Conservation (phyloP, 2,888 invertebrate species). For the Drosophila atripex region DNA sequence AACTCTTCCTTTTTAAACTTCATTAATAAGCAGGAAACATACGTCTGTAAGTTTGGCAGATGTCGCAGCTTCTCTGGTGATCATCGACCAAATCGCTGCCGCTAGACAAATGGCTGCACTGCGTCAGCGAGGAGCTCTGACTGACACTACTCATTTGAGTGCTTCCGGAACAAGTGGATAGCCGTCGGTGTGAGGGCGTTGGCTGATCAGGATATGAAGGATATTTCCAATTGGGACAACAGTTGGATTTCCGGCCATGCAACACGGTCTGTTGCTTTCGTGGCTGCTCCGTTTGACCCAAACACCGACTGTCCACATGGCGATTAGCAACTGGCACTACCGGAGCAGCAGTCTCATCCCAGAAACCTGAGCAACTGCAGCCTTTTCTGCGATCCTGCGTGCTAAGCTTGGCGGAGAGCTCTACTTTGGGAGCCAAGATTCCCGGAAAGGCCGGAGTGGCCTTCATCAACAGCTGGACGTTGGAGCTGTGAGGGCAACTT, state of each 20-base stretch:
- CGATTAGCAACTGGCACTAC: constrained; percentile 23
- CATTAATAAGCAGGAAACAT: constrained; percentile 53
- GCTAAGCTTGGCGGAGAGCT: constrained; percentile 72
- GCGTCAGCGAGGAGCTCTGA: constrained; percentile 50
- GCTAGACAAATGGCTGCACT: constrained; percentile 42
- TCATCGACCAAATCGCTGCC: constrained; percentile 43
- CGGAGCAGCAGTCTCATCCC: not conserved
- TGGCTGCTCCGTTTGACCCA: constrained; percentile 45
- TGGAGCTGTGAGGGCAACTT: constrained; percentile 76
- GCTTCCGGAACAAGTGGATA: constrained; percentile 71
- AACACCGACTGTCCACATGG: constrained; percentile 38
- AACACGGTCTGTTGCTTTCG: constrained; percentile 80
- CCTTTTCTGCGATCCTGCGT: constrained; percentile 53
- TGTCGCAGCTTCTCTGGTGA: constrained; percentile 71
- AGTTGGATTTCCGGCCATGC: constrained; percentile 65
- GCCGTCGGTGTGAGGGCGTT: constrained; percentile 45
- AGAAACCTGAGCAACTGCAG: constrained; percentile 23
- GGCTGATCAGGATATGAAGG: constrained; percentile 7
- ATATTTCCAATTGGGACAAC: constrained; percentile 12
- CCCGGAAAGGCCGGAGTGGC: constrained; percentile 82
- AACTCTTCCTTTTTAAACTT: no score
- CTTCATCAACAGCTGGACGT: constrained; percentile 81
- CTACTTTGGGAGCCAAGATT: constrained; percentile 82
- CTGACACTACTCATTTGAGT: constrained; percentile 61
- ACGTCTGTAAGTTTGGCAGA: constrained; percentile 74